phyloP scores from a whole-genome alignment of 1,140 invertebrate genomes.

The Hirudo medicinalis region DNA sequence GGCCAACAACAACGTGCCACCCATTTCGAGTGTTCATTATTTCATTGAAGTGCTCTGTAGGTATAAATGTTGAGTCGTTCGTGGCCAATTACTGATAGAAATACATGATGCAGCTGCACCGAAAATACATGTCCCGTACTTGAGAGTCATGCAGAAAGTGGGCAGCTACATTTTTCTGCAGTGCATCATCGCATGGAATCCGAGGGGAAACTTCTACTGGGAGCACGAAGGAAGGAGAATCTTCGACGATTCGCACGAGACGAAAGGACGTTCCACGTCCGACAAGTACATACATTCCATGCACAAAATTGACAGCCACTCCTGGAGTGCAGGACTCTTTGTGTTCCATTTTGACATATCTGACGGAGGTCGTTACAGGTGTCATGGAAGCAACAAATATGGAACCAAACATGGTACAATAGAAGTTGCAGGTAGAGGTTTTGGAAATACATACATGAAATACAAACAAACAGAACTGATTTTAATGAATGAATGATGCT shows the following conservation, averaged over 20 bases:
- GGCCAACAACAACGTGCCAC: background rate
- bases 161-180: background rate
- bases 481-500: no score
- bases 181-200: constrained; percentile 2
- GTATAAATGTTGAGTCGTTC: background rate
- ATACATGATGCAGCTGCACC: background rate
- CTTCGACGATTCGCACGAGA: background rate
- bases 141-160: background rate
- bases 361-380: background rate
- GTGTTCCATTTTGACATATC: background rate
- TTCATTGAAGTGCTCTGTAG: background rate
- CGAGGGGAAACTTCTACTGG: background rate
- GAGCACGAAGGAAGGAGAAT: background rate
- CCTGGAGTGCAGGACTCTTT: background rate
- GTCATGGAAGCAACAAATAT: background rate
- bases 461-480: no score
- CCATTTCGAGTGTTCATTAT: background rate
- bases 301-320: background rate
- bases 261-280: background rate
- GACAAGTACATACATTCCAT: background rate
- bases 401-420: background rate
- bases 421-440: background rate
- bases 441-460: background rate
- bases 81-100: background rate
- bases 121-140: background rate